These are phyloP conservation scores for Canis aureus DNA, from an alignment of 2,113 vertebrate genomes.

Conservation along the genomic window DNA sequence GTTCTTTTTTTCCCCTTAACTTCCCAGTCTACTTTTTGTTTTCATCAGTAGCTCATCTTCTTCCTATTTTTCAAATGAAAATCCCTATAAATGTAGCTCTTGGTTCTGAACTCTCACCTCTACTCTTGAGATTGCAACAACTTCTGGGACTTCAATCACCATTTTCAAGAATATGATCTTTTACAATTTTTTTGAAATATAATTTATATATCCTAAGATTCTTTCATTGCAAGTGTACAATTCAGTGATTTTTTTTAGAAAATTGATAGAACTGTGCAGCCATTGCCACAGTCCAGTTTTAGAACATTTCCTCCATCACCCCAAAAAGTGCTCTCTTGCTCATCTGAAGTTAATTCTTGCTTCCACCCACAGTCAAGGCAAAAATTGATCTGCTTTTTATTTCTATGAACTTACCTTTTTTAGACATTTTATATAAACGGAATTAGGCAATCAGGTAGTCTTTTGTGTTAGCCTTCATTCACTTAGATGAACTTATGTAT, in stretches of 20 bases:
- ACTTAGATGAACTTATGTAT: background rate
- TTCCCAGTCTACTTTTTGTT: background rate
- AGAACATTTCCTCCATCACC: background rate
- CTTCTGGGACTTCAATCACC: background rate
- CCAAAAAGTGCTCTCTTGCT: background rate
- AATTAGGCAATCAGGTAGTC: background rate
- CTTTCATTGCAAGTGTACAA: background rate
- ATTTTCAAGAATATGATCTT: background rate
- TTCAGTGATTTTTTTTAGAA: background rate
- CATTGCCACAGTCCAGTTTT: background rate
- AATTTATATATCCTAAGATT: background rate
- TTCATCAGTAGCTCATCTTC: constrained; percentile 15
- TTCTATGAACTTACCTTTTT: background rate
- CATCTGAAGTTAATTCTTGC: background rate
- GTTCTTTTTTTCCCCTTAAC: background rate
- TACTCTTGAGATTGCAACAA: background rate
- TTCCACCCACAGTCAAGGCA: background rate
- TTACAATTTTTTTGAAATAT: background rate
- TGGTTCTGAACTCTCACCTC: background rate
- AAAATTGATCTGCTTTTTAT: background rate
- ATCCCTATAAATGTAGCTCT: background rate
- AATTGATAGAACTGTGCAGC: background rate
- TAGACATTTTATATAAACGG: background rate
- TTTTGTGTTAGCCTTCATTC: background rate
- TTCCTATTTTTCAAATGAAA: background rate